Conservation (phyloP, 2,113 vertebrate genomes). For the Phocoena sinus region DNA sequence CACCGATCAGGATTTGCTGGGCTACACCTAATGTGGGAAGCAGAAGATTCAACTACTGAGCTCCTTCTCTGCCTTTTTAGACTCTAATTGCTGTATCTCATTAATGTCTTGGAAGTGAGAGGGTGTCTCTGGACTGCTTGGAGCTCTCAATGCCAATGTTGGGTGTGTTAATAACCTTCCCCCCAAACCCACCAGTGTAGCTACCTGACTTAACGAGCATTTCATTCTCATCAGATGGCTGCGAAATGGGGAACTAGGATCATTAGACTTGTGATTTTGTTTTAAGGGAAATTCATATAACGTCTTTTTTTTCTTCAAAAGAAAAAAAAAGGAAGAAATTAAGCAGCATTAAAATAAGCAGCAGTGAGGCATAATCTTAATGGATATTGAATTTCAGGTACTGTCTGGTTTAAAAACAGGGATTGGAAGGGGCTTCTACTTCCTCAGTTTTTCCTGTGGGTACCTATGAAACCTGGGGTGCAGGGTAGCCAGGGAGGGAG, state of each 20-base stretch:
- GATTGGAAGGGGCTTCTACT: background rate
- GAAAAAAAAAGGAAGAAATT: background rate
- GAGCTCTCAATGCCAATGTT: background rate
- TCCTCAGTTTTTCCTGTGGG: background rate
- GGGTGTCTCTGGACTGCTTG: slow-evolving; percentile 24
- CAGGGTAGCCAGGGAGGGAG: background rate
- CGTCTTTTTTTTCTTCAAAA: slow-evolving; percentile 32
- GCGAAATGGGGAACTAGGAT: slow-evolving; percentile 56
- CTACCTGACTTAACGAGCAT: slow-evolving; percentile 37
- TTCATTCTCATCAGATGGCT: slow-evolving; percentile 58
- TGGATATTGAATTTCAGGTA: background rate
- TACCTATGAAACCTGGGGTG: background rate
- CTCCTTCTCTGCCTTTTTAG: background rate
- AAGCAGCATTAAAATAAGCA: slow-evolving; percentile 4
- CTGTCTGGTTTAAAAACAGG: background rate
- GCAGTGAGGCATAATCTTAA: slow-evolving; percentile 49
- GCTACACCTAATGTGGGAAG: background rate
- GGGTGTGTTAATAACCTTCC: slow-evolving; percentile 48
- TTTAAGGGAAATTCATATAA: slow-evolving; percentile 39
- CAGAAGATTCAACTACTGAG: background rate
- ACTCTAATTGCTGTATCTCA: background rate
- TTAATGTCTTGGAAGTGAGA: slow-evolving; percentile 23
- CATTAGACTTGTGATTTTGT: background rate
- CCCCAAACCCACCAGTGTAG: background rate
- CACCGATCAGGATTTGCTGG: background rate